Conservation (phyloP, 1,140 invertebrate species). For the Thaumetopoea pityocampa region DNA sequence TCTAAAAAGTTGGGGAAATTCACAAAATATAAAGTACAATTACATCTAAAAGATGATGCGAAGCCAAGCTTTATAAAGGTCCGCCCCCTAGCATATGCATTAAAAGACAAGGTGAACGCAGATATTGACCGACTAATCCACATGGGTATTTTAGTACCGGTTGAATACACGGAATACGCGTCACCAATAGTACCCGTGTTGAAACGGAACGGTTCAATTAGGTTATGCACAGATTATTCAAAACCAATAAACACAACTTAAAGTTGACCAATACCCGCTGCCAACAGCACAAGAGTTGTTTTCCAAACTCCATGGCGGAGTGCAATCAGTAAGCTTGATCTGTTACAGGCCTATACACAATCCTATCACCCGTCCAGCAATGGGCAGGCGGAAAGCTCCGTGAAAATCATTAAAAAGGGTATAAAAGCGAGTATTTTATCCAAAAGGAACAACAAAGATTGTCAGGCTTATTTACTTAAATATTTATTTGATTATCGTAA, state of each 20-base stretch:
- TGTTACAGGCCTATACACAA: conserved; percentile 6
- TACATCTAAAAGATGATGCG: conserved; percentile 5
- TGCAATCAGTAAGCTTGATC: not conserved
- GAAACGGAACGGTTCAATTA: too few species aligned
- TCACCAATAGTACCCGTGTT: too few species aligned
- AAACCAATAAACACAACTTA: conserved; percentile 1
- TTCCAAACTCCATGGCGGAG: not conserved
- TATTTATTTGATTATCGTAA: too few species aligned
- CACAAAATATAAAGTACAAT: conserved; percentile 7
- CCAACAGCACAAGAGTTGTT: conserved; percentile 2
- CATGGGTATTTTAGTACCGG: conserved; percentile 2
- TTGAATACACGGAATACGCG: too few species aligned
- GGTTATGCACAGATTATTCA: conserved; percentile 4
- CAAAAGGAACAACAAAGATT: too few species aligned
- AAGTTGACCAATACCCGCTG: not conserved
- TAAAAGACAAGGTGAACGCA: conserved; percentile 2
- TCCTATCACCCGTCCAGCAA: too few species aligned
- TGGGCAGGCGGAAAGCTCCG: too few species aligned
- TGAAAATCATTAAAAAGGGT: too few species aligned
- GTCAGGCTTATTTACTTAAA: too few species aligned
- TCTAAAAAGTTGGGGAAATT: conserved; percentile 8
- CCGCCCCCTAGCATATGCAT: conserved; percentile 8
- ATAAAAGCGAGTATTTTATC: too few species aligned
- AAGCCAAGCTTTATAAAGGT: conserved; percentile 7
- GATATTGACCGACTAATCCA: not conserved